Conservation (phyloP, 1,140 invertebrate species). For the Forficula auricularia region DNA sequence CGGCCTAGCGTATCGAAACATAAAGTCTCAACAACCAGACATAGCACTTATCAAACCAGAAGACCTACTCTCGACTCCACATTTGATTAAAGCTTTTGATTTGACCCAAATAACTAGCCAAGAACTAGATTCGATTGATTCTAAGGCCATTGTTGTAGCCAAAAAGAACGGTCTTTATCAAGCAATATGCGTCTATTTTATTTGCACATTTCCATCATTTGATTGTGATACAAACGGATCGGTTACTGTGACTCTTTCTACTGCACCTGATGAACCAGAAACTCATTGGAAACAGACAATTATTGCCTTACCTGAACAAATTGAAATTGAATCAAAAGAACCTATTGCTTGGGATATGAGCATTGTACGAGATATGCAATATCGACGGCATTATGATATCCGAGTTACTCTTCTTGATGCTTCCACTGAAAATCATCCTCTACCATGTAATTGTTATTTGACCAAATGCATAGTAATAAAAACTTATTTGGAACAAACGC, state of each 20-base stretch:
- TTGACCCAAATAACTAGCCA: conserved; percentile 11
- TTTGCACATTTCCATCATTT: conserved; percentile 21
- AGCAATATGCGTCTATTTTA: conserved; percentile 40
- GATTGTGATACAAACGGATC: conserved; percentile 12
- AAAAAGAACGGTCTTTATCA: conserved; percentile 44
- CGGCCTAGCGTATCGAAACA: conserved; percentile 18
- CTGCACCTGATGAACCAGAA: conserved; percentile 48
- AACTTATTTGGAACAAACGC: conserved; percentile 30
- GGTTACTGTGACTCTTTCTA: conserved; percentile 37
- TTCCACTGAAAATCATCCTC: conserved; percentile 47
- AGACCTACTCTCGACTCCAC: conserved; percentile 28
- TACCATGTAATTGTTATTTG: conserved; percentile 56
- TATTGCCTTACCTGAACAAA: conserved; percentile 29
- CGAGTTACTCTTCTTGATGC: conserved; percentile 50
- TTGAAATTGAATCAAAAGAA: conserved; percentile 29
- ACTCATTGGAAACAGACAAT: conserved; percentile 98
- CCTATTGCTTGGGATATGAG: conserved; percentile 48
- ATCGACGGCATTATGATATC: conserved; percentile 42
- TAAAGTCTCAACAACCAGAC: conserved; percentile 24
- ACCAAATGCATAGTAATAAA: conserved; percentile 59
- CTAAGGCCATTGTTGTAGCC: conserved; percentile 25
- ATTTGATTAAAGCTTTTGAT: conserved; percentile 22
- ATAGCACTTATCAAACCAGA: conserved; percentile 20
- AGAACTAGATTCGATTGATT: conserved; percentile 20
- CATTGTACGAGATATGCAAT: conserved; percentile 31